A percentile compares a stretch with the other conserved stretches of the same genome.
Evolutionary conservation across 2,797 vertebrate genomes (phyloP).

Genomic region (Babyrousa celebensis): DNA sequence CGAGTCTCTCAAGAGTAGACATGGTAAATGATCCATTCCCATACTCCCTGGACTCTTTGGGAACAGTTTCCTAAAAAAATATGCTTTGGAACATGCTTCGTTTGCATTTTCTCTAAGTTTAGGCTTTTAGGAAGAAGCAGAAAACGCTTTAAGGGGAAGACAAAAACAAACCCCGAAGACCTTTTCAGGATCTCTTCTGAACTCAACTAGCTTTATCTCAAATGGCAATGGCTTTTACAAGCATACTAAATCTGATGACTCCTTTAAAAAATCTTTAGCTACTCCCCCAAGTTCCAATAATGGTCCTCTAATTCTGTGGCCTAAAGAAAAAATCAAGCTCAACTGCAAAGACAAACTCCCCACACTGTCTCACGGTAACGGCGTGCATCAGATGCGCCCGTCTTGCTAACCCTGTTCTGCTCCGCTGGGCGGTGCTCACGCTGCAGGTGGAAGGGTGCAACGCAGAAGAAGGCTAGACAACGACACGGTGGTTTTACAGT

Average conservation of each 20-base stretch:
- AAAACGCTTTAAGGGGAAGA: not conserved
- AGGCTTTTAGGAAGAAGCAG: not conserved
- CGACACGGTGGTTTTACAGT: conserved; percentile 61
- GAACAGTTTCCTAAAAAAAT: not conserved
- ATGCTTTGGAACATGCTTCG: not conserved
- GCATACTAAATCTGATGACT: not conserved
- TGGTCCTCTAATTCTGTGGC: not conserved
- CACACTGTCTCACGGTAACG: not conserved
- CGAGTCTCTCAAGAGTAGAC: not conserved
- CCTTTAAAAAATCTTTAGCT: not conserved
- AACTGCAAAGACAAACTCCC: not conserved
- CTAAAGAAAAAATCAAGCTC: not conserved
- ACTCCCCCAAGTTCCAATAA: not conserved
- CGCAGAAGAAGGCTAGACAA: not conserved
- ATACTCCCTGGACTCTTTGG: not conserved
- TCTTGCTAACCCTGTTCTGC: not conserved
- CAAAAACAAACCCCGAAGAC: not conserved
- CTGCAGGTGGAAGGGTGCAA: not conserved
- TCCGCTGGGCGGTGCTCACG: not conserved
- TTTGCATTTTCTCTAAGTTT: not conserved
- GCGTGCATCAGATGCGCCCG: not conserved
- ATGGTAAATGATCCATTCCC: not conserved
- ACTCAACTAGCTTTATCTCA: not conserved
- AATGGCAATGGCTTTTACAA: not conserved
- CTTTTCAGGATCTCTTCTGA: not conserved